A percentile compares a stretch with the other conserved stretches of the same genome.
Evolutionary conservation across 2,113 vertebrate genomes (phyloP).

Genomic region (Carassius carassius): DNA sequence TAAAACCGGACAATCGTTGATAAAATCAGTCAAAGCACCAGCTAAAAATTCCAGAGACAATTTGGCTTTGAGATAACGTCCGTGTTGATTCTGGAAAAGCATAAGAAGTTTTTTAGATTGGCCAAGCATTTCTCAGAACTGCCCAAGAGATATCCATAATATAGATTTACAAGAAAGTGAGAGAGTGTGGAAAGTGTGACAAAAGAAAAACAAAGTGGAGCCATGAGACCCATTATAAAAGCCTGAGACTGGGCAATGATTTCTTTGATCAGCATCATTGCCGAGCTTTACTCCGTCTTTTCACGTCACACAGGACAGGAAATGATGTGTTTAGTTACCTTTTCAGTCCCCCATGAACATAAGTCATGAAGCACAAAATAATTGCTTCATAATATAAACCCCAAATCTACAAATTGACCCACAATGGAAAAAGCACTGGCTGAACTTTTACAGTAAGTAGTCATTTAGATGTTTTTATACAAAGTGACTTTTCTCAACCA

Average conservation of each 20-base stretch:
- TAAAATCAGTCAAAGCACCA: background rate
- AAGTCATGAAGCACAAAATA: background rate
- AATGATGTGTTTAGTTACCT: background rate
- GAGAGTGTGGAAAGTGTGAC: background rate
- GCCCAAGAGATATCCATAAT: background rate
- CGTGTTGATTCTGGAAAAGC: conserved; percentile 41
- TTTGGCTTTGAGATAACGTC: background rate
- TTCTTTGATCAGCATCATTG: background rate
- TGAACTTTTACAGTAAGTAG: conserved; percentile 3
- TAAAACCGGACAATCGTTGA: background rate
- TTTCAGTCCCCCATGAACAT: background rate
- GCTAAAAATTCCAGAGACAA: background rate
- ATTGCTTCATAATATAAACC: background rate
- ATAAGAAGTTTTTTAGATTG: background rate
- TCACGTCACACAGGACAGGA: conserved; percentile 17
- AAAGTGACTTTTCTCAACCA: background rate
- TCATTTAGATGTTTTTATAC: background rate
- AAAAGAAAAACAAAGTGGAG: background rate
- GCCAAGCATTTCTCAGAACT: conserved; percentile 41
- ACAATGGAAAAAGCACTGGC: background rate
- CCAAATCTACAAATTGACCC: background rate
- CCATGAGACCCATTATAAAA: background rate
- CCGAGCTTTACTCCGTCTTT: conserved; percentile 8
- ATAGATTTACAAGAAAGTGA: conserved; percentile 10
- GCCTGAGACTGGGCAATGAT: background rate